Percentiles rank a stretch among this genome's conserved stretches.
Conservation (phyloP, 2,888 invertebrate genomes). For the Aporophyla lueneburgensis region DNA sequence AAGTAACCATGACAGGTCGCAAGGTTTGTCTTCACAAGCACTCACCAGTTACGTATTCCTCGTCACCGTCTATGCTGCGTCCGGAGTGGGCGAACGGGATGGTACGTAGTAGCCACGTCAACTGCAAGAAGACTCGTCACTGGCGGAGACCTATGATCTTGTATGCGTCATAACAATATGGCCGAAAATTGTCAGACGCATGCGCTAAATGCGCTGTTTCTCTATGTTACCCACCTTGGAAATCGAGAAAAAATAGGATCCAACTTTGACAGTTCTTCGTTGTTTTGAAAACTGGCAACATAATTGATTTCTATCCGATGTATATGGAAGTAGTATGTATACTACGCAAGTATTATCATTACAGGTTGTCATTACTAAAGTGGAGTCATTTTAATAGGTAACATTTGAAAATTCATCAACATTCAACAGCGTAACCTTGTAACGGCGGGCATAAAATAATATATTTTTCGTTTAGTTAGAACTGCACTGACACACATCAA, state of each 20-base stretch:
- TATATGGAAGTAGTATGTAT: background rate
- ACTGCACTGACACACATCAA: too few species aligned
- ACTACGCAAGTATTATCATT: too few species aligned
- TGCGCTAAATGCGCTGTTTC: slow-evolving; percentile 78
- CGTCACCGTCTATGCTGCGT: slow-evolving; percentile 98
- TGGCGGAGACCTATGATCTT: slow-evolving; percentile 94
- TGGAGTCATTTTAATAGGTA: too few species aligned
- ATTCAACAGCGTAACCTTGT: too few species aligned
- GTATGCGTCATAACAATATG: slow-evolving; percentile 95
- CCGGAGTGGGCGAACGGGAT: slow-evolving; percentile 98
- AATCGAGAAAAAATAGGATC: slow-evolving; percentile 17
- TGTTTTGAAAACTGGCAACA: slow-evolving; percentile 30
- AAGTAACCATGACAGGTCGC: slow-evolving; percentile 89
- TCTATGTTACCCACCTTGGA: slow-evolving; percentile 60
- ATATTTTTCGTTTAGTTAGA: too few species aligned
- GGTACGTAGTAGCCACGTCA: slow-evolving; percentile 98
- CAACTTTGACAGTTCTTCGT: slow-evolving; percentile 28
- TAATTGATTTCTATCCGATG: background rate
- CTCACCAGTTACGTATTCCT: slow-evolving; percentile 98
- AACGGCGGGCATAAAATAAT: too few species aligned
- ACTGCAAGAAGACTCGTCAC: slow-evolving; percentile 96
- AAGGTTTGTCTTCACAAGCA: slow-evolving; percentile 92
- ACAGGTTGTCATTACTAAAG: too few species aligned
- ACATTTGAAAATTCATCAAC: too few species aligned
- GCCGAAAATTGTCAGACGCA: slow-evolving; percentile 91